phyloP scores from a whole-genome alignment of 1,140 invertebrate genomes.

The Drosophila bocqueti region DNA sequence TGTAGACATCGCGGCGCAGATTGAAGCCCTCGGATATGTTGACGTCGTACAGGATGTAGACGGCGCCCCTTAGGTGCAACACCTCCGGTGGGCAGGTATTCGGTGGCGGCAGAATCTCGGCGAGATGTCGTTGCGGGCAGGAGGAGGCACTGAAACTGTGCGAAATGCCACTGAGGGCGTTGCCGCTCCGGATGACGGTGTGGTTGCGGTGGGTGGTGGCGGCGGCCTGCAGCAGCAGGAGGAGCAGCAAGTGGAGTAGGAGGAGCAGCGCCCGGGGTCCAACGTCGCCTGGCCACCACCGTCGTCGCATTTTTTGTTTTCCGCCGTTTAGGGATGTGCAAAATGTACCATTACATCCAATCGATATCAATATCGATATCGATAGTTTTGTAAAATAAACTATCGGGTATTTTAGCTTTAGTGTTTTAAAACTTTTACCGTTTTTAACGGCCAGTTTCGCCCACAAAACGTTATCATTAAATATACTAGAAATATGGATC shows the following conservation, averaged over 20 bases:
- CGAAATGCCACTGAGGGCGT: neutral
- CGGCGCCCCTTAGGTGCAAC: conserved; percentile 45
- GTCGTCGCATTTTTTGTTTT: conserved; percentile 35
- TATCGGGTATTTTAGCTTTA: neutral
- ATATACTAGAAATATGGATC: neutral
- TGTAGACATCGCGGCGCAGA: conserved; percentile 97
- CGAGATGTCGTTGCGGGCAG: conserved; percentile 36
- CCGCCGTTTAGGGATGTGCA: conserved; percentile 4
- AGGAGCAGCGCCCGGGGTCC: conserved; percentile 26
- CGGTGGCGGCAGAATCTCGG: conserved; percentile 5
- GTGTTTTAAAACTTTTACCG: neutral
- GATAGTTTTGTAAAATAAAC: too few species aligned
- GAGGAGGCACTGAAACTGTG: conserved; percentile 3
- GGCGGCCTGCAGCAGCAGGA: conserved; percentile 5
- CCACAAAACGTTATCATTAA: neutral
- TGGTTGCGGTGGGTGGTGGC: conserved; percentile 3
- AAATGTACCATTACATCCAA: neutral
- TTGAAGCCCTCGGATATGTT: conserved; percentile 99
- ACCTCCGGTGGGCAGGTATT: conserved; percentile 58
- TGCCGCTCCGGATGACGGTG: neutral
- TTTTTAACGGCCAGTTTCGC: neutral
- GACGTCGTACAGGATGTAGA: conserved; percentile 92
- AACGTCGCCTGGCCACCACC: conserved; percentile 36
- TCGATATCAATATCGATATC: neutral
- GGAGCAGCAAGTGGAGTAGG: neutral